Base-by-base conservation (phyloP, 2,797 vertebrate species). In the Bradypus variegatus region DNA sequence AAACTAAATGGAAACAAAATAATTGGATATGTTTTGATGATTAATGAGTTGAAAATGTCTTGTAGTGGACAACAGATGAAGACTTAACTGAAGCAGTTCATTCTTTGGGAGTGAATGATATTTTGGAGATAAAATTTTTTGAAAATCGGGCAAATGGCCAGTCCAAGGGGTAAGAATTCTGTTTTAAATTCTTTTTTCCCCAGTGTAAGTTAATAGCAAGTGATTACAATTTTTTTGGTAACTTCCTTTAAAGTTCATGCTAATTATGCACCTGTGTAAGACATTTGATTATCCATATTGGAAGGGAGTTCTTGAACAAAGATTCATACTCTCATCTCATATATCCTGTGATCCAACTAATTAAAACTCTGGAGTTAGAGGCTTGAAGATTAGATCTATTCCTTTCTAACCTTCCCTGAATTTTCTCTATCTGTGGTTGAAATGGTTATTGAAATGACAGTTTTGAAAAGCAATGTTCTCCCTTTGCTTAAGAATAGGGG, bases 101-200 rank as follows among this genome's bases (percentile, higher is more conserved):
- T 93, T 98, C 98, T 50, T 97, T 99, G 96, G 99, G 99, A 95
- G 99, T 99, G 95, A 98, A 98, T 97, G 99, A 99, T 97, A 98
- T 99, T 97, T 97, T 99, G 95, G 99, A 99, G 97, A 99, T 99
- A 93, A 99, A 99, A 96, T 99, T 99, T 97, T 99, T 99, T 98
- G 99, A 99, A 97, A 99, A 99, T 97, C 97, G 99, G 95, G 99
- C 99, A 96, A 99, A 99, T 97, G 99, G 99, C 95, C 99, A 99
- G 94, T 99, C 99, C 65, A 99, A 99, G 97, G 99, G 99, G 99
- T 99, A 97, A 98, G 98, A 94, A 92, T 19, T 94, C 94, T 92
- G 21, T 86, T 95, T 95, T 92, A 8, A 85, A 67, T 31, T 91
- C 10, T 86, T 75, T 94, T 80, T 91, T 27, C 19, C 76, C 0